phyloP scores from a whole-genome alignment of 2,888 invertebrate genomes.

The Himalopsyche anomala region DNA sequence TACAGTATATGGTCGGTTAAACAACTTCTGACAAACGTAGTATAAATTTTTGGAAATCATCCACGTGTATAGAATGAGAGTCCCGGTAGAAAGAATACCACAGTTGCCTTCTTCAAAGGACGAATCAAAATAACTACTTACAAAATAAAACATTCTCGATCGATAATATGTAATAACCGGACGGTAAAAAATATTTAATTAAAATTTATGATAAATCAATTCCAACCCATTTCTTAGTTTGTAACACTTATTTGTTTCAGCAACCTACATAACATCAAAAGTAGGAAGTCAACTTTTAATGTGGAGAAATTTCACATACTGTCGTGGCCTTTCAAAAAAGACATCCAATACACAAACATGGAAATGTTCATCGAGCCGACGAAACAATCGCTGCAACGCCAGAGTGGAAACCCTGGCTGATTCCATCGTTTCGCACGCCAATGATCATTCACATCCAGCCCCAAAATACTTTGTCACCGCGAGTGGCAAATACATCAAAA shows the following conservation, averaged over 20 bases:
- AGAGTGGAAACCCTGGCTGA: not conserved
- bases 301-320: slow-evolving; percentile 9
- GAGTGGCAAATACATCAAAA: not conserved
- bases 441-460: not conserved
- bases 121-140: too few species aligned
- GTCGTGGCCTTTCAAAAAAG: not conserved
- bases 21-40: too few species aligned
- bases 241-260: not conserved
- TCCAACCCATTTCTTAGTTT: too few species aligned
- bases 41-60: too few species aligned
- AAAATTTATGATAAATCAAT: too few species aligned
- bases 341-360: not conserved
- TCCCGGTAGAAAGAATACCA: too few species aligned
- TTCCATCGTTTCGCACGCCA: not conserved
- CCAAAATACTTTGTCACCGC: not conserved
- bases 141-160: too few species aligned
- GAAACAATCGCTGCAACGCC: not conserved
- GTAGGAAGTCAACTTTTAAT: not conserved
- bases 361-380: not conserved
- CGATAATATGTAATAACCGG: too few species aligned
- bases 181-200: too few species aligned
- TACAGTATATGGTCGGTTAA: too few species aligned
- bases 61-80: too few species aligned
- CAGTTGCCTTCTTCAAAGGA: too few species aligned
- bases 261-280: not conserved